A percentile compares a stretch with the other conserved stretches of the same genome.
Conservation (phyloP, 2,797 vertebrate species). For the Labeo calbasu region DNA sequence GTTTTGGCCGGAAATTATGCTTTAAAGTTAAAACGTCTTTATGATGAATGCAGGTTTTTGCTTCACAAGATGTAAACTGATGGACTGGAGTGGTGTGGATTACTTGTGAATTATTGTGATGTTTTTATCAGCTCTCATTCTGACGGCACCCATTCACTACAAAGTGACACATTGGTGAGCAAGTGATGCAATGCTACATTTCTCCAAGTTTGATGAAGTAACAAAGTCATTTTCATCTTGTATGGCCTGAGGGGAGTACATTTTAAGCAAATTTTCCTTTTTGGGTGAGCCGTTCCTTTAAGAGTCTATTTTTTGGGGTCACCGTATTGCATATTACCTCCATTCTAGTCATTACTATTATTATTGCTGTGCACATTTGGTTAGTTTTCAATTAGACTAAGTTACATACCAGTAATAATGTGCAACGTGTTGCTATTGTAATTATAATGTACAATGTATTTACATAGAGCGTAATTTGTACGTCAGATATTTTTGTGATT, state of each 20-base stretch:
- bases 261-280: not conserved
- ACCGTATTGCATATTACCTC: not conserved
- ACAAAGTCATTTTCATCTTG: not conserved
- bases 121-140: not conserved
- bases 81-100: not conserved
- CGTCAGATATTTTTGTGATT: constrained; percentile 41
- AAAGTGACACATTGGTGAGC: not conserved
- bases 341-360: not conserved
- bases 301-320: not conserved
- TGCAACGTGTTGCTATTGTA: constrained; percentile 19
- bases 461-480: constrained; percentile 24
- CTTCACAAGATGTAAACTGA: not conserved
- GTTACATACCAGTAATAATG: not conserved
- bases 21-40: not conserved
- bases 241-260: not conserved
- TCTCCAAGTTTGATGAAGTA: not conserved
- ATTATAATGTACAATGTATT: constrained; percentile 31
- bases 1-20: not conserved
- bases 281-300: not conserved
- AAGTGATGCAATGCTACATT: not conserved
- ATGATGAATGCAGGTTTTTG: not conserved
- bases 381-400: not conserved
- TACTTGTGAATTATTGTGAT: not conserved
- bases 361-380: constrained; percentile 15
- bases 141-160: constrained; percentile 5